These are phyloP conservation scores for Mycetomoellerius zeteki DNA, from an alignment of 1,140 invertebrate species.

Conservation along the genomic window DNA sequence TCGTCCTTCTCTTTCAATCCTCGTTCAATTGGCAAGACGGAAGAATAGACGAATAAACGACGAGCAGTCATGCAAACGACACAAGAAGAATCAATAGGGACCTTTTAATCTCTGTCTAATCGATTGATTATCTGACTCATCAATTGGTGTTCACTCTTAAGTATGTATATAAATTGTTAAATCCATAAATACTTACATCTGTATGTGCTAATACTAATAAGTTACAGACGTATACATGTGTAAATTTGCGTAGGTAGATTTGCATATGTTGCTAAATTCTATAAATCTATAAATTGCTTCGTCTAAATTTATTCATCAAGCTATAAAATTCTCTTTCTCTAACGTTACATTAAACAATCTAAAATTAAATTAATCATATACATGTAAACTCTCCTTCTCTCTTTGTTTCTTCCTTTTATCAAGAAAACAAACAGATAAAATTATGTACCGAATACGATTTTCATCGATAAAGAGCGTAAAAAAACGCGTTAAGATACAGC, in stretches of 20 bases:
- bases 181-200: neutral
- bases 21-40: conserved; percentile 42
- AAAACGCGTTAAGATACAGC: neutral
- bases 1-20: neutral
- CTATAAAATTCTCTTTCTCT: neutral
- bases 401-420: neutral
- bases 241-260: neutral
- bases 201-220: neutral
- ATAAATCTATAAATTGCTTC: neutral
- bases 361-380: conserved; percentile 28
- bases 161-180: neutral
- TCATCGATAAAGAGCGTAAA: conserved; percentile 37
- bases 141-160: neutral
- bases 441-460: neutral
- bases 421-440: neutral
- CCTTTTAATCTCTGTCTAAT: conserved; percentile 12
- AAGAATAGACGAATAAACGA: conserved; percentile 37
- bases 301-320: conserved; percentile 20
- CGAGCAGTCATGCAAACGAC: conserved; percentile 29
- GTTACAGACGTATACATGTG: neutral
- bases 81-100: conserved; percentile 9
- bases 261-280: too few relatives aligned
- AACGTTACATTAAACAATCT: neutral
- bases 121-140: neutral
- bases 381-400: neutral